A percentile compares a stretch with the other conserved stretches of the same genome.
Conservation (phyloP, 2,113 vertebrate genomes). For the Triplophysa siluroides region DNA sequence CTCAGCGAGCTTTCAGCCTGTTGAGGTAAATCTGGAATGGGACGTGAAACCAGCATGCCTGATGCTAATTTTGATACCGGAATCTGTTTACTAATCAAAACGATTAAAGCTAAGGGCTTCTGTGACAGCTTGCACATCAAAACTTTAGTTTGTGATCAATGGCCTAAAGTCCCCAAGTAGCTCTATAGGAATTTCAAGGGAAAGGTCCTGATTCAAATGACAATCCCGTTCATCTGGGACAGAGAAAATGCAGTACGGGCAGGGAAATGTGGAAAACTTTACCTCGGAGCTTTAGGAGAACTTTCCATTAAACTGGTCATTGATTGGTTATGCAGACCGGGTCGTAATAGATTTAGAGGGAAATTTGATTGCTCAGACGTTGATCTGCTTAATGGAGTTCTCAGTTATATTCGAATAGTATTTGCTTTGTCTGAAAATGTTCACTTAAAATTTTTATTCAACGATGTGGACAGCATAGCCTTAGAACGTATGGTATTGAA, state of each 20-base stretch:
- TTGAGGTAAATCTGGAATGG: conserved; percentile 42
- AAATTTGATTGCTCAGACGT: neutral
- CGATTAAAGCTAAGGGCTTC: neutral
- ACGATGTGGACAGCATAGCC: no score
- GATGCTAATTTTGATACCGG: conserved; percentile 31
- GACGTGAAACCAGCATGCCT: conserved; percentile 29
- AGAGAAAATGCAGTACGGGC: neutral
- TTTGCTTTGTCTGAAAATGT: no score
- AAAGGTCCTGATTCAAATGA: conserved; percentile 43
- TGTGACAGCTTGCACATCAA: neutral
- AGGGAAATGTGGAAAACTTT: neutral
- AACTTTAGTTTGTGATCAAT: neutral
- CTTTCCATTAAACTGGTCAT: conserved; percentile 10
- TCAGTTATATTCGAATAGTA: neutral
- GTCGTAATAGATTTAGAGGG: neutral
- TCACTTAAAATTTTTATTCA: no score
- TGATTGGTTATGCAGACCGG: conserved; percentile 5
- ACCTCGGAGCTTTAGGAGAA: neutral
- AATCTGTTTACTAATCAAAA: conserved; percentile 14
- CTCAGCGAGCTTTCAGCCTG: conserved; percentile 46
- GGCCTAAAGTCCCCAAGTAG: neutral
- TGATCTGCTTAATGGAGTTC: conserved; percentile 1
- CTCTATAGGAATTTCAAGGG: conserved; percentile 38
- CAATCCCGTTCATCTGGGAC: conserved; percentile 40
- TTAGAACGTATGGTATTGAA: no score